phyloP scores from a whole-genome alignment of 2,113 vertebrate genomes.

The Periophthalmodon schlosseri region DNA sequence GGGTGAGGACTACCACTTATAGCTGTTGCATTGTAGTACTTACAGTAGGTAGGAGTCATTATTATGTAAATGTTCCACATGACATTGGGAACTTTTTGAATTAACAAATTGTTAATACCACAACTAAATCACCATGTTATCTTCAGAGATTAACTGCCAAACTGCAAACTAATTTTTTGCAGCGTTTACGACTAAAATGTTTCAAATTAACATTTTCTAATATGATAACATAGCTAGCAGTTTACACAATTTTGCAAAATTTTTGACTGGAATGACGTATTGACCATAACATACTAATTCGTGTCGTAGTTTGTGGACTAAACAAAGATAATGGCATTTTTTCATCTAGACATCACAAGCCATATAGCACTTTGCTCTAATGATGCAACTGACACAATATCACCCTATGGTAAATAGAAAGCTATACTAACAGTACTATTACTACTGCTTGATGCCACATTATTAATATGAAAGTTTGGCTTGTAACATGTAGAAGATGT shows the following conservation, averaged over 20 bases:
- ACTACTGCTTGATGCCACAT: not conserved
- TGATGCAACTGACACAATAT: not conserved
- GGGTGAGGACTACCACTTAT: slow-evolving; percentile 45
- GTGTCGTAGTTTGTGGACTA: slow-evolving; percentile 34
- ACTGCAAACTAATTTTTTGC: slow-evolving; percentile 57
- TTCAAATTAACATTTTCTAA: slow-evolving; percentile 46
- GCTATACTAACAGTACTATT: not conserved
- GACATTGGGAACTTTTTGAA: slow-evolving; percentile 41
- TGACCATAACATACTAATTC: slow-evolving; percentile 30
- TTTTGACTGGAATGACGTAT: not conserved
- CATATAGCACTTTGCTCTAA: not conserved
- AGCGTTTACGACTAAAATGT: slow-evolving; percentile 62
- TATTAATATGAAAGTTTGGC: not conserved
- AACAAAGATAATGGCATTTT: slow-evolving; percentile 2
- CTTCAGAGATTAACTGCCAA: slow-evolving; percentile 59
- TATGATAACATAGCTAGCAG: slow-evolving; percentile 25
- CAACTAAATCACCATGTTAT: slow-evolving; percentile 35
- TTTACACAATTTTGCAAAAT: slow-evolving; percentile 52
- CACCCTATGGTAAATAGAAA: not conserved
- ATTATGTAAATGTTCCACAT: slow-evolving; percentile 42
- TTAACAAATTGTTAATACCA: slow-evolving; percentile 31
- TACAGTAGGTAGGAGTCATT: slow-evolving; percentile 14
- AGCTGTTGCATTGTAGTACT: slow-evolving; percentile 50
- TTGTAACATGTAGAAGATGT: not conserved
- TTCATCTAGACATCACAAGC: slow-evolving; percentile 15